Evolutionary conservation across 1,140 invertebrate species (phyloP).

Genomic region (Bombus waltoni): DNA sequence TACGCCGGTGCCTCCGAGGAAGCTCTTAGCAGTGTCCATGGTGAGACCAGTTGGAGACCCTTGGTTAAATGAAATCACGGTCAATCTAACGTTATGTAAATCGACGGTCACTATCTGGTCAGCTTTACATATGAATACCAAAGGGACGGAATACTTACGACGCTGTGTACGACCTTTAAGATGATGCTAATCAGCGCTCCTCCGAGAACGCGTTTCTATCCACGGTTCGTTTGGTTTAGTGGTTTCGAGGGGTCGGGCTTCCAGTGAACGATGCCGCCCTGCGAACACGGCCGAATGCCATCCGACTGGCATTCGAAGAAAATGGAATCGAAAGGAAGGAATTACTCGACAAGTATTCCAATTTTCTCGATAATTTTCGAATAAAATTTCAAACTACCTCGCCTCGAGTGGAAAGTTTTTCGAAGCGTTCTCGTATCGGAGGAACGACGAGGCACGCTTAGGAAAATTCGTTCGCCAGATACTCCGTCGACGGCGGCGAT

Average conservation of each 20-base stretch:
- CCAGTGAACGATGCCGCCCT: slow-evolving; percentile 22
- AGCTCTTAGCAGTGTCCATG: slow-evolving; percentile 58
- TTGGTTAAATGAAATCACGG: slow-evolving; percentile 79
- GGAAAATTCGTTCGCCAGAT: background rate
- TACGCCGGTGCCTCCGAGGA: slow-evolving; percentile 30
- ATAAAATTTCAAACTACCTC: background rate
- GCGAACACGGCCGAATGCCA: background rate
- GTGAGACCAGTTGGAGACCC: slow-evolving; percentile 27
- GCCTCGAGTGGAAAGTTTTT: background rate
- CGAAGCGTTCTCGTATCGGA: background rate
- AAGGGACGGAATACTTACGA: slow-evolving; percentile 67
- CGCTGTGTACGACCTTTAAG: slow-evolving; percentile 70
- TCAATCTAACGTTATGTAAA: slow-evolving; percentile 83
- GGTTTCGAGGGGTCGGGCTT: slow-evolving; percentile 52
- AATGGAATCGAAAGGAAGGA: slow-evolving; percentile 6
- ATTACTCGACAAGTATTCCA: background rate
- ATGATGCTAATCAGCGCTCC: slow-evolving; percentile 79
- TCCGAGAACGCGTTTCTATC: slow-evolving; percentile 57
- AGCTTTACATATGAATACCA: slow-evolving; percentile 82
- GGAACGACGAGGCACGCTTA: background rate
- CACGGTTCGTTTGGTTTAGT: slow-evolving; percentile 78
- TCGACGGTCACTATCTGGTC: slow-evolving; percentile 78
- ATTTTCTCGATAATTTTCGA: background rate
- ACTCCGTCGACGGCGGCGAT: background rate
- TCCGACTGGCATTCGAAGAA: background rate